Base-by-base conservation (phyloP, 2,797 vertebrate genomes). In the Spinibarbus caldwelli region DNA sequence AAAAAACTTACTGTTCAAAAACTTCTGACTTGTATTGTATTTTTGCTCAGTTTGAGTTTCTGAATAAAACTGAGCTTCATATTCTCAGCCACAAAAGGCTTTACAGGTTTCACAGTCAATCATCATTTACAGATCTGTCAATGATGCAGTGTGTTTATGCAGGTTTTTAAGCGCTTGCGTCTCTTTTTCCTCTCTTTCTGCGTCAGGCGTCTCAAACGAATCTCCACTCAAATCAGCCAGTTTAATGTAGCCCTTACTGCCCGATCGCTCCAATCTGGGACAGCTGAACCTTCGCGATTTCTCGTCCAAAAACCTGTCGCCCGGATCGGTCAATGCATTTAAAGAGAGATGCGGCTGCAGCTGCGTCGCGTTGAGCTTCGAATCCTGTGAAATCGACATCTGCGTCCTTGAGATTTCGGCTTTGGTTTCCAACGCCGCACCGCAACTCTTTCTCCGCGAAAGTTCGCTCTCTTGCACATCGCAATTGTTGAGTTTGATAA, bases 221-320 rank as follows among this genome's bases (percentile, higher is more conserved):
- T 97, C 96, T 80, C 96, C 96, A 41, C 95, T 95, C 88, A 95
- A 90, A 86, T 97, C 97, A 87, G 94, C 93, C 90, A 98, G 94
- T 76, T 96, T 97, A 88, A 95, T 96, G 94, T 99, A 98, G 96
- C 97, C 97, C 96, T 97, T 98, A 93, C 96, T 97, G 95, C 96
- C 96, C 64, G 93, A 95, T 83, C 95, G 96, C 85, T 97, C 97
- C 87, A 96, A 94, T 45, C 93, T 96, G 52, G 97, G 97, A 90
- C 95, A 96, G 92, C 95, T 96, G 90, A 95, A 95, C 87, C 95
- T 94, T 84, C 95, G 89, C 49, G 88, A 93, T 86, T 89, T 88
- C 80, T 96, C 95, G n/a, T 94, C 92, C 52, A 93, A 93, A 26
- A 90, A 89, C 75, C 92, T 86, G 57, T 77, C 95, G 59, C 89